Conservation (phyloP, 2,113 vertebrate species). For the Sebastes fasciatus region DNA sequence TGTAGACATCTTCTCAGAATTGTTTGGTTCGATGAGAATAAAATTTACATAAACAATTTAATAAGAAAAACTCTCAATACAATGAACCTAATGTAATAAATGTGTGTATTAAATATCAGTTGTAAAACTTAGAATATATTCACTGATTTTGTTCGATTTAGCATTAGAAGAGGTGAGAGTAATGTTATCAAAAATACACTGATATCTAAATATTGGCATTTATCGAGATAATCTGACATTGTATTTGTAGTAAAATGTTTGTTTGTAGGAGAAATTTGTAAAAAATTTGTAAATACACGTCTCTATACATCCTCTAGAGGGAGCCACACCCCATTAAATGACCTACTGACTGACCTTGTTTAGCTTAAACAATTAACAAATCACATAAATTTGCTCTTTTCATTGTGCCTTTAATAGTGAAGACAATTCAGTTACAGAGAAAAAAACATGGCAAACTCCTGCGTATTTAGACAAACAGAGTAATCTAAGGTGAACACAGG, state of each 20-base stretch:
- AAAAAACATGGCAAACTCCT: constrained; percentile 23
- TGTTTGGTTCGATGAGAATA: neutral
- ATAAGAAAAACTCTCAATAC: neutral
- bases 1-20: neutral
- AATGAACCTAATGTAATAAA: neutral
- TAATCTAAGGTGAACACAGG: constrained; percentile 39
- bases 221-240: neutral
- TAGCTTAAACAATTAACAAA: neutral
- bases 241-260: neutral
- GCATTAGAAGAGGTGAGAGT: neutral
- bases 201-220: neutral
- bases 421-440: constrained; percentile 15
- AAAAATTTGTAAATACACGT: neutral
- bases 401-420: constrained; percentile 66
- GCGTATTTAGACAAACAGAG: constrained; percentile 30
- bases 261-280: neutral
- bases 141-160: neutral
- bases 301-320: constrained; percentile 64
- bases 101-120: neutral
- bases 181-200: neutral
- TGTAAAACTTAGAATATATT: neutral
- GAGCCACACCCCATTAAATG: constrained; percentile 58
- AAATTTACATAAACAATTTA: neutral
- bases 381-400: constrained; percentile 44
- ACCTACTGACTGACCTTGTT: neutral